Percentiles rank a stretch among this genome's conserved stretches.
Evolutionary conservation across 2,888 invertebrate genomes (phyloP).

Genomic region (Nymphalis urticae): DNA sequence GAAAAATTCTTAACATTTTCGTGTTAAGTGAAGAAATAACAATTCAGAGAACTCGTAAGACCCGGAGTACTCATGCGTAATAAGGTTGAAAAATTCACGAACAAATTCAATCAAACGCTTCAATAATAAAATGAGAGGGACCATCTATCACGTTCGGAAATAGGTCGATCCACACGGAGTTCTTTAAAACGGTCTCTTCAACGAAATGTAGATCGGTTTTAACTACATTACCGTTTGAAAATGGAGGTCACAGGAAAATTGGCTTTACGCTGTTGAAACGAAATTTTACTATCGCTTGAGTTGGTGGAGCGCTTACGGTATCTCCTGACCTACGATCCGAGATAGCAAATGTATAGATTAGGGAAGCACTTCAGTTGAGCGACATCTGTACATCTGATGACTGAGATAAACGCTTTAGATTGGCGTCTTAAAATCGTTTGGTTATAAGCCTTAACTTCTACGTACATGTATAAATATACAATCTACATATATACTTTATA

Average conservation of each 20-base stretch:
- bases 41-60: slow-evolving; percentile 23
- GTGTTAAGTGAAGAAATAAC: slow-evolving; percentile 28
- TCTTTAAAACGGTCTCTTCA: slow-evolving; percentile 50
- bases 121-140: slow-evolving; percentile 52
- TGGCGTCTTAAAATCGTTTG: slow-evolving; percentile 19
- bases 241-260: slow-evolving; percentile 47
- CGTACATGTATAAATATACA: background rate
- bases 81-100: slow-evolving; percentile 35
- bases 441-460: background rate
- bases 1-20: slow-evolving; percentile 19
- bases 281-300: slow-evolving; percentile 48
- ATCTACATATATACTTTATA: background rate
- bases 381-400: slow-evolving; percentile 50
- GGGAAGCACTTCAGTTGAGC: slow-evolving; percentile 49
- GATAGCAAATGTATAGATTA: slow-evolving; percentile 67
- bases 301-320: slow-evolving; percentile 59
- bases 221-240: slow-evolving; percentile 39
- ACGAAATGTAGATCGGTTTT: slow-evolving; percentile 52
- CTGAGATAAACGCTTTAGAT: slow-evolving; percentile 58
- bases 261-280: slow-evolving; percentile 48
- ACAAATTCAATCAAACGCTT: slow-evolving; percentile 44
- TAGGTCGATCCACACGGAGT: slow-evolving; percentile 57
- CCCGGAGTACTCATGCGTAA: slow-evolving; percentile 27
- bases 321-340: slow-evolving; percentile 69
- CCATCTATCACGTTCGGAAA: slow-evolving; percentile 63